Conservation (phyloP, 2,113 vertebrate genomes). For the Thunnus thynnus region DNA sequence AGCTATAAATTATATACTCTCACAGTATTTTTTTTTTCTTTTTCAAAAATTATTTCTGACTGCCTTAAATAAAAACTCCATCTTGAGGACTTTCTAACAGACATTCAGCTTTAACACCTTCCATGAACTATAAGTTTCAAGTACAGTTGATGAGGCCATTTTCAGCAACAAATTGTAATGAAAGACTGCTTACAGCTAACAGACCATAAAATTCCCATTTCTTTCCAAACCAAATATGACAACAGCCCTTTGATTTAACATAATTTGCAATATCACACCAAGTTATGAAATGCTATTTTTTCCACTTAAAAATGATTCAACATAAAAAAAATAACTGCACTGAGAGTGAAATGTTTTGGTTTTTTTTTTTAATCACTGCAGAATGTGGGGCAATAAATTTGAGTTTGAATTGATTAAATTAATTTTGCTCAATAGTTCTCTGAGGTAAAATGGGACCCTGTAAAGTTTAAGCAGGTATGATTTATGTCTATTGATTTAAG, state of each 20-base stretch:
- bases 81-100: neutral
- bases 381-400: too few relatives aligned
- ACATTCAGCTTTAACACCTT: neutral
- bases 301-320: neutral
- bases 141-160: neutral
- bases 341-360: neutral
- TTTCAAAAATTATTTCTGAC: neutral
- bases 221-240: conserved; percentile 1
- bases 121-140: neutral
- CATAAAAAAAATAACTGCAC: neutral
- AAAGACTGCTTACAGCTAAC: neutral
- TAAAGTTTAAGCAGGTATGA: too few relatives aligned
- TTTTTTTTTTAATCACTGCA: too few relatives aligned
- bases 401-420: neutral
- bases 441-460: too few relatives aligned
- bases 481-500: neutral
- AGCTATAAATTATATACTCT: neutral
- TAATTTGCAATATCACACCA: neutral
- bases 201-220: neutral
- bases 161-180: neutral
- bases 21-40: neutral
- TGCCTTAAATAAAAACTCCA: neutral
- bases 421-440: too few relatives aligned
- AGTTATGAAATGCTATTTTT: neutral
- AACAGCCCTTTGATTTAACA: neutral